Evolutionary conservation across 2,113 vertebrate species (phyloP), one percentile per base, ranked within the genome.

Genomic region (Pica pica): DNA sequence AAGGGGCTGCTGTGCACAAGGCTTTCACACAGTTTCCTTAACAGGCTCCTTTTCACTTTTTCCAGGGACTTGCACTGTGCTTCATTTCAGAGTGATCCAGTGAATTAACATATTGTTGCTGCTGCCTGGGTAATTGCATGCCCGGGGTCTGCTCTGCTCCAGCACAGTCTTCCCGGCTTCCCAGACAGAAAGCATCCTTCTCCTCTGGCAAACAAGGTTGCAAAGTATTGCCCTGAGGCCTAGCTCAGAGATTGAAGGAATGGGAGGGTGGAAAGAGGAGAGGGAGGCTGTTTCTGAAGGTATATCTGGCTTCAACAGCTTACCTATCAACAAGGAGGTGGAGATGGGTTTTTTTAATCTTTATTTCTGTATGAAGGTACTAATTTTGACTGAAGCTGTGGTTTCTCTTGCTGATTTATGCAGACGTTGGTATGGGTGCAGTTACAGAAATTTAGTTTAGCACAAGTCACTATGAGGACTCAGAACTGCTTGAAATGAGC

Each of bases 101-200:
- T 97, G 97, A 97, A 97, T 97, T 97, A 96, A 92, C 93, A 93
- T 87, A 96, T 59, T 97, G 96, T 95, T 93, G 59, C 91, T 95
- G 95, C 90, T 77, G 93, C 93, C 76, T 94, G 61, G 63, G 82
- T 96, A 93, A 96, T 97, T 95, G 79, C 96, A 49, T 92, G 94
- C 87, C 50, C 63, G 0, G 87, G 83, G 83, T 92, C 83, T 94
- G 70, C 93, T 90, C 44, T 86, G 87, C 75, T 94, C 80, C 15
- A n/a, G 63, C 88, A 57, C 39, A 90, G 93, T 63, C 61, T 88
- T 88, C 83, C 64, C 11, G 0, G 46, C 94, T 96, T 86, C 80
- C 75, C 89, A 94, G 80, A 96, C 93, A 97, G 94, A 96, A 95
- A 93, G 78, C 87, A 95, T 95, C 95, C 93, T 97, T 97, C 83